These are phyloP conservation scores for Hemicentrotus pulcherrimus DNA, from an alignment of 35 echinoderm and acorn worm genomes.

Conservation along the genomic window DNA sequence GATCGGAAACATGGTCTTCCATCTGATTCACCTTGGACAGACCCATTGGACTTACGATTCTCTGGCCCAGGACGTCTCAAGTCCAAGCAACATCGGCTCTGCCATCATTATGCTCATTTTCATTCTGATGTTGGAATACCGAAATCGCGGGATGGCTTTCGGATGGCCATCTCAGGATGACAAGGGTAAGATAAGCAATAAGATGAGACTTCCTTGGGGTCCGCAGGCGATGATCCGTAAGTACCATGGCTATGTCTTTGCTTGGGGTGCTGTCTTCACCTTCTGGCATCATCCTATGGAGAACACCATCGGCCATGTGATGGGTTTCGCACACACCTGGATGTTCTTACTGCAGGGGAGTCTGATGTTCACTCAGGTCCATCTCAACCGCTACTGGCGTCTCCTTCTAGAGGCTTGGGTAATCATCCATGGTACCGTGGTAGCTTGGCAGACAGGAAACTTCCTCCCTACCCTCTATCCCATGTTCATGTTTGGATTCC, in stretches of 20 bases:
- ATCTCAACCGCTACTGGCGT: constrained; percentile 91
- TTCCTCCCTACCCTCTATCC: constrained; percentile 66
- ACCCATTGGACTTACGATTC: constrained; percentile 88
- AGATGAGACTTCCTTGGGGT: constrained; percentile 63
- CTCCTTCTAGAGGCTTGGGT: constrained; percentile 80
- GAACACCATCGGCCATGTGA: constrained; percentile 82
- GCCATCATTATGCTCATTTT: constrained; percentile 86
- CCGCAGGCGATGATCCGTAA: constrained; percentile 74
- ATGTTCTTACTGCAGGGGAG: constrained; percentile 90
- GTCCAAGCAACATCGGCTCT: constrained; percentile 79
- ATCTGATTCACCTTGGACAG: constrained; percentile 77
- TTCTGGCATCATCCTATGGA: constrained; percentile 99
- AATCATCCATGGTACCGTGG: constrained; percentile 74
- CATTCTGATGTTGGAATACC: constrained; percentile 81
- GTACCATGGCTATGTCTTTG: constrained; percentile 92
- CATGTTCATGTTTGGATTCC: constrained; percentile 92
- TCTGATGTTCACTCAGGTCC: constrained; percentile 87
- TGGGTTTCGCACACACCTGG: constrained; percentile 85
- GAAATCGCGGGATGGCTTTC: constrained; percentile 87
- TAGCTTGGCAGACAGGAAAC: constrained; percentile 81
- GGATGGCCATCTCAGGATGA: constrained; percentile 74
- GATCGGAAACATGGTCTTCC: constrained; percentile 70
- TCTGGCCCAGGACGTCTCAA: constrained; percentile 79
- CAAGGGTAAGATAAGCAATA: constrained; percentile 63
- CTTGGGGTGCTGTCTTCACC: constrained; percentile 91